These are phyloP conservation scores for Diloba caeruleocephala DNA, from an alignment of 2,888 invertebrate species.

Conservation along the genomic window DNA sequence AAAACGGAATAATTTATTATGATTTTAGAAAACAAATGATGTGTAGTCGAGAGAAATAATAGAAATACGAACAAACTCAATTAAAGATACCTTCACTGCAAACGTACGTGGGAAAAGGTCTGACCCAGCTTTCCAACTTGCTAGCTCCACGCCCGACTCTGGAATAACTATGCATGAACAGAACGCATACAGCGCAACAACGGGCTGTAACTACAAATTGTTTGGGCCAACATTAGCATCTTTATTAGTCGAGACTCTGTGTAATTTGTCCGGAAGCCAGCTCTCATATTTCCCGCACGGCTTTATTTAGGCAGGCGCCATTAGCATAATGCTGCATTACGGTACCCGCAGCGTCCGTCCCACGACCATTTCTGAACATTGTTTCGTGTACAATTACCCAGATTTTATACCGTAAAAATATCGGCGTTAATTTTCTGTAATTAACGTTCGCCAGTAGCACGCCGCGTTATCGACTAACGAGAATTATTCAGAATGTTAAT, in stretches of 20 bases:
- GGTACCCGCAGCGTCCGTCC: slow-evolving; percentile 56
- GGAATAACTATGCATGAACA: slow-evolving; percentile 59
- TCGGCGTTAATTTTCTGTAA: slow-evolving; percentile 37
- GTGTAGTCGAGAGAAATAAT: too few relatives aligned
- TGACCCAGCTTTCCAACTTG: slow-evolving; percentile 22
- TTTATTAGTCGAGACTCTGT: slow-evolving; percentile 75
- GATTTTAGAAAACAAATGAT: too few relatives aligned
- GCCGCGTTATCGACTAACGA: slow-evolving; percentile 25
- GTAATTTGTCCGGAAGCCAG: slow-evolving; percentile 75
- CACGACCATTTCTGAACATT: slow-evolving; percentile 49
- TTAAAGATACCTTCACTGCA: slow-evolving; percentile 25
- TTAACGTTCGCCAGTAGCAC: slow-evolving; percentile 26
- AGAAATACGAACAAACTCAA: too few relatives aligned
- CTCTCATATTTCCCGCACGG: slow-evolving; percentile 78
- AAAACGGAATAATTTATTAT: too few relatives aligned
- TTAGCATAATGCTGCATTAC: slow-evolving; percentile 81
- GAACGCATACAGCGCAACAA: slow-evolving; percentile 50
- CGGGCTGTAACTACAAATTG: slow-evolving; percentile 67
- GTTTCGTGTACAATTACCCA: slow-evolving; percentile 45
- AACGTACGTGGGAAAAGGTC: slow-evolving; percentile 13
- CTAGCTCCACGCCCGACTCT: too few relatives aligned
- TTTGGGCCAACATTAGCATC: slow-evolving; percentile 76
- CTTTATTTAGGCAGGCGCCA: slow-evolving; percentile 76
- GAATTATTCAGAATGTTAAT: slow-evolving; percentile 42
- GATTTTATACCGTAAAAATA: slow-evolving; percentile 44